Base-by-base conservation (phyloP, 2,888 invertebrate genomes). In the Erebia palarica region DNA sequence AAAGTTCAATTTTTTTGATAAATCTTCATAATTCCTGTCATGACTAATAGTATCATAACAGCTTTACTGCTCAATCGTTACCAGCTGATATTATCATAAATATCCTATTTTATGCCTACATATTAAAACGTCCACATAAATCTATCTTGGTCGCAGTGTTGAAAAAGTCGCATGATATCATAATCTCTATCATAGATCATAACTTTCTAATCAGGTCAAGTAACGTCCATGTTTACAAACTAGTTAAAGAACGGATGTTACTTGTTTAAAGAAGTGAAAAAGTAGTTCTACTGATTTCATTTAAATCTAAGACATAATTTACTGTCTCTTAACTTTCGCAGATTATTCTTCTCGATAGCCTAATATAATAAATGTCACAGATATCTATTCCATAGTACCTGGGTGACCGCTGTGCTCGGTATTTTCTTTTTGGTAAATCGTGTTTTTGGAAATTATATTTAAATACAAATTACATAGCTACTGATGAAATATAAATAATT, bases 141-240 rank as follows among this genome's bases (percentile, higher is more conserved):
- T 73, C 71, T 68, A 61, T 73, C 75, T 63, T 53, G 55, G 44
- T 66, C 66, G 71, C 63, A 71, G 58, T 66, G 69, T 71, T 72
- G 68, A 75, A 75, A 74, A 75, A 75, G 74, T 71, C 69, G 79
- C 82, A 82, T 83, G 83, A 81, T 88, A 88, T 88, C 88, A 86
- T 79, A 83, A 88, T 89, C 87, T 87, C 78, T 79, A 88, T 89
- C 86, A 78, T 73, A 84, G 88, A 90, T 90, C 90, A 84, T 84
- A 80, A 86, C 87, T 87, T 87, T 88, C 87, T 86, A 90, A 90
- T 90, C 87, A 84, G 88, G 88, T 83, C 90, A 84, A 84, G 81
- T 88, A 89, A 87, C 89, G 87, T 90, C 88, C 81, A 82, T 81
- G 84, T 85, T 85, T 84, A 86, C 86, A 86, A 88, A 86, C 88